These are phyloP conservation scores for Metopia argyrocephala DNA, from an alignment of 2,888 invertebrate species.

Conservation along the genomic window DNA sequence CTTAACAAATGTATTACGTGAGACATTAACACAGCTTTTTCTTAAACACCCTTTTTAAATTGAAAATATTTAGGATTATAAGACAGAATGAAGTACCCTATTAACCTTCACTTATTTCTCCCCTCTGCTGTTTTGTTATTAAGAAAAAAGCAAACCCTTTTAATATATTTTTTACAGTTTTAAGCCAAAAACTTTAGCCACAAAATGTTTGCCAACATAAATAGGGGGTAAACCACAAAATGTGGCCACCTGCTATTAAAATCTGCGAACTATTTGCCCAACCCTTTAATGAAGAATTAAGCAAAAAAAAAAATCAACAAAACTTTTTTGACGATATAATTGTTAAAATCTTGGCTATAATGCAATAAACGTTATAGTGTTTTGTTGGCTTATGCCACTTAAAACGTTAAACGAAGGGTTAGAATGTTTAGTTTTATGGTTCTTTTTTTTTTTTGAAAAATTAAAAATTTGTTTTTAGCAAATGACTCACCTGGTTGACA, in stretches of 20 bases:
- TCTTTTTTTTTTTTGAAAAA: too few relatives aligned
- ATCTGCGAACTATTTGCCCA: neutral
- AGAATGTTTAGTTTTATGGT: too few relatives aligned
- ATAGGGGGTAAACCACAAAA: neutral
- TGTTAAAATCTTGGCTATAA: neutral
- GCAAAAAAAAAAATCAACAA: neutral
- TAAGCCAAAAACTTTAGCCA: conserved; percentile 7
- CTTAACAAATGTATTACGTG: too few relatives aligned
- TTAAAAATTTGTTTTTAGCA: neutral
- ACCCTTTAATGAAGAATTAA: neutral
- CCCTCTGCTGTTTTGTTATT: neutral
- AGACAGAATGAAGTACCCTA: too few relatives aligned
- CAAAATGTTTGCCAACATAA: neutral
- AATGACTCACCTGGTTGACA: conserved; percentile 63
- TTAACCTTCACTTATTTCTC: neutral
- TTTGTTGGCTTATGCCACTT: neutral
- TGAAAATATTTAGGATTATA: too few relatives aligned
- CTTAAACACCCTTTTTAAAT: too few relatives aligned
- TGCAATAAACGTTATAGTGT: neutral
- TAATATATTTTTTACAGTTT: too few relatives aligned
- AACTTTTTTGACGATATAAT: neutral
- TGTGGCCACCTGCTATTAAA: neutral
- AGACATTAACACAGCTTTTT: too few relatives aligned
- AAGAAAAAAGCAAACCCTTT: neutral
- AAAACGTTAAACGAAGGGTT: neutral